phyloP scores from a whole-genome alignment of 2,113 vertebrate species.

The Edolisoma coerulescens region DNA sequence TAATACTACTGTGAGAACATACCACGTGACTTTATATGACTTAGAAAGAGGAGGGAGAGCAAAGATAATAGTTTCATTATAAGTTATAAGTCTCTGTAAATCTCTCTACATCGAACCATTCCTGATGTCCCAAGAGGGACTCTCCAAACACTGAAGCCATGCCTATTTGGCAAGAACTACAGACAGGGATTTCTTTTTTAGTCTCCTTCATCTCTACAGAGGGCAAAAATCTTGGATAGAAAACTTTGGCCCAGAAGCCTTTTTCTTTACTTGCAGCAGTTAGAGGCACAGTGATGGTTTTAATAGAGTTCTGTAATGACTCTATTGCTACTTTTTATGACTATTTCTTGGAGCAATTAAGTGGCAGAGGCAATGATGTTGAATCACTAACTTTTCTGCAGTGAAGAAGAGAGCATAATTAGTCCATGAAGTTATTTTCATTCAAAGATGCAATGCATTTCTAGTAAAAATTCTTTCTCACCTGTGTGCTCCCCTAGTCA shows the following conservation, averaged over 20 bases:
- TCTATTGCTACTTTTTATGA: constrained; percentile 29
- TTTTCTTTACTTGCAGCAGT: background rate
- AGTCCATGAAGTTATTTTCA: background rate
- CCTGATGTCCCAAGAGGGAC: background rate
- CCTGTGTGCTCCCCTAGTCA: background rate
- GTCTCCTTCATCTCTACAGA: constrained; percentile 9
- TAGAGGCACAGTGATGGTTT: constrained; percentile 7
- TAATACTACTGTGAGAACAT: constrained; percentile 8
- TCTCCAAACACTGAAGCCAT: constrained; percentile 48
- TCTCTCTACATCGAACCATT: constrained; percentile 31
- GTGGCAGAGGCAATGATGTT: background rate
- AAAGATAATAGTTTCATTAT: constrained; percentile 61
- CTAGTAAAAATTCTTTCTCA: background rate
- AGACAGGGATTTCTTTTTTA: constrained; percentile 49
- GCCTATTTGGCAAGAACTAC: constrained; percentile 49
- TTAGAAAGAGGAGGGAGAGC: constrained; percentile 15
- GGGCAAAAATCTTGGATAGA: constrained; percentile 17
- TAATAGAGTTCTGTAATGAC: constrained; percentile 42
- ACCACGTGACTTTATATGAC: constrained; percentile 26
- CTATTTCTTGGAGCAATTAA: constrained; percentile 36
- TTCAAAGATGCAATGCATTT: background rate
- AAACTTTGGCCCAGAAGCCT: constrained; percentile 1
- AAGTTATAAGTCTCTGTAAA: constrained; percentile 48
- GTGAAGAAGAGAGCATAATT: background rate
- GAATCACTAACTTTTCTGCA: background rate